A percentile compares a stretch with the other conserved stretches of the same genome.
Conservation (phyloP, 2,113 vertebrate genomes). For the Mormoops blainvillei region DNA sequence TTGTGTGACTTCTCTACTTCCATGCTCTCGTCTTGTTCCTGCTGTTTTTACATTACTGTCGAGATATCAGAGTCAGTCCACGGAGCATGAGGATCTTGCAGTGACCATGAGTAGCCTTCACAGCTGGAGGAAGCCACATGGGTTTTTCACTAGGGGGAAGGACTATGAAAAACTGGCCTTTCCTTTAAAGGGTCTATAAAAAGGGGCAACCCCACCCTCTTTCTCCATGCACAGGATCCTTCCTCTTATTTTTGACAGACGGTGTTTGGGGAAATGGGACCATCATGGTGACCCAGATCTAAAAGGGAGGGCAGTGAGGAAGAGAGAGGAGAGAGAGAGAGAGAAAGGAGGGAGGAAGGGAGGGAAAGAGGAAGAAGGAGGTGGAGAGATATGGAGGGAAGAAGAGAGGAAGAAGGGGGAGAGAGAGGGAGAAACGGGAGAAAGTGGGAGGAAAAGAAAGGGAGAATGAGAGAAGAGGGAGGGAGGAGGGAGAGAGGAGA, state of each 20-base stretch:
- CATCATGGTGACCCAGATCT: background rate
- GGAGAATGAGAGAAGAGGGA: background rate
- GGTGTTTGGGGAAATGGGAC: background rate
- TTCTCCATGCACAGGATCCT: background rate
- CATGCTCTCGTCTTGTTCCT: background rate
- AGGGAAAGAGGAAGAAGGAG: background rate
- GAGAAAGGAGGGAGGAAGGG: background rate
- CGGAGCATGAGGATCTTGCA: accelerated
- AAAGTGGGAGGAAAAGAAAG: background rate
- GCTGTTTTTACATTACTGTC: too few relatives aligned
- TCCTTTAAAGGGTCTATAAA: background rate
- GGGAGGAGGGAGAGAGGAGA: background rate
- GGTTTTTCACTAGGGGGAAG: background rate
- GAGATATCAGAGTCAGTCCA: background rate
- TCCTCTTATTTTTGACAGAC: background rate
- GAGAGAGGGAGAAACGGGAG: too few relatives aligned
- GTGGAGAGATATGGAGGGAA: background rate
- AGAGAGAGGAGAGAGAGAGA: background rate
- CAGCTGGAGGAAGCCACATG: background rate
- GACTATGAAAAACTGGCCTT: background rate
- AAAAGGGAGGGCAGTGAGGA: background rate
- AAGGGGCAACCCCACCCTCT: background rate
- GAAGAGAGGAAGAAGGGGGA: background rate
- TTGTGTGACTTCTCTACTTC: background rate
- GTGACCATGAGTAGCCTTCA: background rate